Base-by-base conservation (phyloP, 2,797 vertebrate genomes). In the Decapterus maruadsi region DNA sequence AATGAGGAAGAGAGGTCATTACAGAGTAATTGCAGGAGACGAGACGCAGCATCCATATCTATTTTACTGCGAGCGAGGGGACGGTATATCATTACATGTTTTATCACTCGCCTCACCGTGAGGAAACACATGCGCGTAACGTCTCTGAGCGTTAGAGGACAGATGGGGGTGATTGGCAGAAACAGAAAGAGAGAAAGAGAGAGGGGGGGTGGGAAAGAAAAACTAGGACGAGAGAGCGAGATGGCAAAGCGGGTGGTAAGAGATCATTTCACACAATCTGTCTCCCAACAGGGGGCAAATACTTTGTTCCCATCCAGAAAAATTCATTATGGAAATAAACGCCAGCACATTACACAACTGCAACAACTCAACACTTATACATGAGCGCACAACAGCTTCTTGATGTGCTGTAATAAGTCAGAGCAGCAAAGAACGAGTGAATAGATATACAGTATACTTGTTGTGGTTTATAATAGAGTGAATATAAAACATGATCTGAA, bases 1-100 rank as follows among this genome's bases (percentile, higher is more conserved):
- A 90, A 82, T 26, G 45, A 86, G 75, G 83, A 80, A 63, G 78
- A 85, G 65, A 75, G 67, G 81, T 70, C 81, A 60, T 82, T 68
- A 58, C 7, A 42, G 65, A 77, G 65, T 58, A 71, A 86, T 53
- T 68, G 73, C 74, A 69, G 61, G 42, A 51, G 22, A 57, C 65
- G 69, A 68, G 19, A 80, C 45, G 36, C 34, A 70, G 8, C 67
- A 7, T 63, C 59, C 62, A 43, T 63, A 4, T 67, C 59, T 66
- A 43, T 63, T 34, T 12, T 40, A 9, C 43, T 34, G 45, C 4
- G 6, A 60, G 40, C 48, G 62, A 77, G 68, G 1, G 1, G 51
- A 66, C 38, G 51, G 8, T 19, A 13, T 55, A 59, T 67, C 46
- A 64, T 67, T 65, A 66, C 46, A 46, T 17, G 14, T 46, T 46